Conservation (phyloP, 2,113 vertebrate species). For the Ancistrus triradiatus region DNA sequence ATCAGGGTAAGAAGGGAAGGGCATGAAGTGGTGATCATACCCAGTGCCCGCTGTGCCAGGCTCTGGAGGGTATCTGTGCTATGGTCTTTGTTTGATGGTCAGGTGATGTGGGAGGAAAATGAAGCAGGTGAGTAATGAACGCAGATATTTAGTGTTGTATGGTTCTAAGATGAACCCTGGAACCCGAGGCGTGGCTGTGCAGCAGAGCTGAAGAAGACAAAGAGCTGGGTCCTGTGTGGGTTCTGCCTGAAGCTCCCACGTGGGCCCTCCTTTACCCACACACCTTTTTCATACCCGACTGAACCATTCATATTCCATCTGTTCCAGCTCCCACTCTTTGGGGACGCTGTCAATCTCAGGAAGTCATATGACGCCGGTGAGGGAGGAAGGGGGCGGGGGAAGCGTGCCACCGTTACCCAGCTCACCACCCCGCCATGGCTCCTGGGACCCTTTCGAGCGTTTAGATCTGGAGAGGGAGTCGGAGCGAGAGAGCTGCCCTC, state of each 20-base stretch:
- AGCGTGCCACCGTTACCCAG: slow-evolving; percentile 70
- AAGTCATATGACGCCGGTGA: slow-evolving; percentile 79
- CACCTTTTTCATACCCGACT: slow-evolving; percentile 88
- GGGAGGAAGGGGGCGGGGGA: slow-evolving; percentile 59
- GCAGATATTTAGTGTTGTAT: too few species aligned
- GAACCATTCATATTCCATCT: slow-evolving; percentile 98
- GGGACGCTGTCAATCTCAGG: slow-evolving; percentile 95
- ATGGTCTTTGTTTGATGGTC: too few species aligned
- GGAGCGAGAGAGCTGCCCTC: slow-evolving; percentile 11
- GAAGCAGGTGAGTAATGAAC: too few species aligned
- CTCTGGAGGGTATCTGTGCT: too few species aligned
- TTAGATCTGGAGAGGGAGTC: slow-evolving; percentile 52
- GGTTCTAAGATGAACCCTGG: too few species aligned
- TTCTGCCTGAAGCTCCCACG: slow-evolving; percentile 60
- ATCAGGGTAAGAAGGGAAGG: too few species aligned
- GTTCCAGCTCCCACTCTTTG: slow-evolving; percentile 88
- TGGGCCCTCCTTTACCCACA: slow-evolving; percentile 63
- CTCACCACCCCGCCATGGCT: slow-evolving; percentile 71
- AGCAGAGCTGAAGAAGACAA: slow-evolving; percentile 53
- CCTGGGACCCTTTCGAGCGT: slow-evolving; percentile 86
- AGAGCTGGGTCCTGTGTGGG: slow-evolving; percentile 64
- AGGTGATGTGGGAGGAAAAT: too few species aligned
- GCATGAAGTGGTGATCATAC: too few species aligned
- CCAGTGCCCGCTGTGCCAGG: too few species aligned
- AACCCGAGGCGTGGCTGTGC: too few species aligned